Percentiles rank a stretch among this genome's conserved stretches.
Conservation (phyloP, 2,888 invertebrate species). For the Crematogaster levior region DNA sequence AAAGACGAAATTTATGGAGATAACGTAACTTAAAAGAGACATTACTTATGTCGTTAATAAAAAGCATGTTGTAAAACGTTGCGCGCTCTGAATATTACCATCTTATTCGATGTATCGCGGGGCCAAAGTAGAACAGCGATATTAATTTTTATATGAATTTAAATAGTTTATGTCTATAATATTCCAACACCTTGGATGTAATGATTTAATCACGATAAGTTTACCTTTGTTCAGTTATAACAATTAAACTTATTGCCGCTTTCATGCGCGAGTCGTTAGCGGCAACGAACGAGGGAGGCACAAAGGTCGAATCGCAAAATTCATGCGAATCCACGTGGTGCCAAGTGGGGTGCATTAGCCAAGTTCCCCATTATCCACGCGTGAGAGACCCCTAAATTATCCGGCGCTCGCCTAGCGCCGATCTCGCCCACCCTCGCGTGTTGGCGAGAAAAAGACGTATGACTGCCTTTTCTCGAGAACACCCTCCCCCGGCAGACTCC, state of each 20-base stretch:
- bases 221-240: background rate
- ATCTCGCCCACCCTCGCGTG: slow-evolving; percentile 73
- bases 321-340: slow-evolving; percentile 81
- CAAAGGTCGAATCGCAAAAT: slow-evolving; percentile 68
- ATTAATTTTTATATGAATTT: background rate
- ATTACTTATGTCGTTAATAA: background rate
- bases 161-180: background rate
- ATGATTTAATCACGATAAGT: background rate
- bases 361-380: slow-evolving; percentile 85
- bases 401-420: slow-evolving; percentile 77
- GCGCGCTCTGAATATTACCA: background rate
- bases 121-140: background rate
- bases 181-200: background rate
- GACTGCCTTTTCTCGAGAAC: slow-evolving; percentile 76
- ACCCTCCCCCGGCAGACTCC: slow-evolving; percentile 58
- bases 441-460: slow-evolving; percentile 84
- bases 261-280: slow-evolving; percentile 44
- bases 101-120: background rate
- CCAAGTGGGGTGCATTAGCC: slow-evolving; percentile 85
- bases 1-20: background rate
- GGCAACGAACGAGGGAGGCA: slow-evolving; percentile 27
- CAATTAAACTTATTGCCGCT: slow-evolving; percentile 13
- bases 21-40: background rate
- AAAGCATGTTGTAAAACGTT: background rate
- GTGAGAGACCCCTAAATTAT: slow-evolving; percentile 85